Base-by-base conservation (phyloP, 2,888 invertebrate genomes). In the Spisula solida region DNA sequence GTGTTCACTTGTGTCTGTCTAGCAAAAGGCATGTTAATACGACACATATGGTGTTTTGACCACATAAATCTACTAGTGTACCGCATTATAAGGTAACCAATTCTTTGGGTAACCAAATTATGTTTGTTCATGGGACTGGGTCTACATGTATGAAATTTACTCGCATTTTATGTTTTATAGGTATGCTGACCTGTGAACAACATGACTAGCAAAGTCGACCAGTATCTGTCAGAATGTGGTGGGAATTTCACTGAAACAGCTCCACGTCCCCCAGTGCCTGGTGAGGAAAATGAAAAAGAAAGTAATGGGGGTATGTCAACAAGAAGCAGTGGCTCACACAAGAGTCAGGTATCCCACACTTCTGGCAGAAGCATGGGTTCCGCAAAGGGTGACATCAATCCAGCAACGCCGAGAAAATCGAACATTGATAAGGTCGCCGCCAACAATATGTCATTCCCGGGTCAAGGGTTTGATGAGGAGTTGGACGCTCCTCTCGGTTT, bases 401-500 rank as follows among this genome's bases (percentile, higher is more conserved):
- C 94, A 82, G 96, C 95, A 55, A 96, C 96, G 31, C 96, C 96
- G n/a, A 93, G 96, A 20, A 95, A 95, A 83, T 96, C 96, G 47
- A 96, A 95, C 87, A 94, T 96, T 92, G 95, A 95, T 88, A 93
- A 94, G 86, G 92, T 93, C 66, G 83, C 88, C 34, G 85, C 87
- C 29, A 20, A 34, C 29, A 90, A 88, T 48, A 66, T 92, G 79
- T 85, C 88, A 20, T 93, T 93, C 83, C 87, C 91, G 66, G 92
- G 93, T 88, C 82, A 86, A 82, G 88, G 85, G 16, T 89, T 60
- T 81, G 93, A 94, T 86, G 95, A 95, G 83, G 96, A 95, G 70
- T 91, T 93, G 93, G 94, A 94, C 85, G 96, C 97, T 88, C 97
- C 97, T 87, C 96, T 97, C 94, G 97, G 97, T 87, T 97, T 97